Percentiles rank a stretch among this genome's conserved stretches.
Conservation (phyloP, 2,797 vertebrate genomes). For the Oreonectes daqikongensis region DNA sequence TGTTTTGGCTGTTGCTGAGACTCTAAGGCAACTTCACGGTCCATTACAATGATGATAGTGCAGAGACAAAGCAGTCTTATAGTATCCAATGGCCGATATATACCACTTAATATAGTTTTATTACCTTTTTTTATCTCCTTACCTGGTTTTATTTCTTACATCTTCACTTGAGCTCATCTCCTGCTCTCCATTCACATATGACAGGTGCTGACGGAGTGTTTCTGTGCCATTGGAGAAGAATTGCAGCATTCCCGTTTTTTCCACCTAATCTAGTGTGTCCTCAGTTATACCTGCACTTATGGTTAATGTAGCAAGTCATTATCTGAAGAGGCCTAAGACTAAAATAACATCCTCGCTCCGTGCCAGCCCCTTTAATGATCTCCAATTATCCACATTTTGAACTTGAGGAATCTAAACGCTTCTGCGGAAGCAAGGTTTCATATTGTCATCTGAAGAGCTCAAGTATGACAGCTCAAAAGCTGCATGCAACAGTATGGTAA, state of each 20-base stretch:
- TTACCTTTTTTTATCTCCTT: conserved; percentile 10
- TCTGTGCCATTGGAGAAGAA: conserved; percentile 32
- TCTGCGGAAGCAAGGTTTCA: conserved; percentile 2
- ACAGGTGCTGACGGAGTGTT: conserved; percentile 48
- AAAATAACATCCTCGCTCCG: conserved; percentile 42
- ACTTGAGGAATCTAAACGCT: neutral
- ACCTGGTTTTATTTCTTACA: neutral
- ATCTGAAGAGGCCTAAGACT: conserved; percentile 45
- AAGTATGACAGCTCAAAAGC: neutral
- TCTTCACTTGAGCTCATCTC: conserved; percentile 17
- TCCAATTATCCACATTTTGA: conserved; percentile 49
- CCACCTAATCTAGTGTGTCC: conserved; percentile 50
- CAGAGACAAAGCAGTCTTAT: conserved; percentile 17
- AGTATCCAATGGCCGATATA: neutral
- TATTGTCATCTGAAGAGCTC: conserved; percentile 29
- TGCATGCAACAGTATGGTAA: conserved; percentile 9
- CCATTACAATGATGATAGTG: conserved; percentile 23
- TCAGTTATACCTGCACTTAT: conserved; percentile 50
- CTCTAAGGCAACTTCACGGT: conserved; percentile 8
- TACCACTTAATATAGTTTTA: conserved; percentile 6
- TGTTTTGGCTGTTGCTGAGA: conserved; percentile 21
- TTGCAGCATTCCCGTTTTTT: conserved; percentile 18
- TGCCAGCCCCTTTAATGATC: conserved; percentile 34
- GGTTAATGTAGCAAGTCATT: conserved; percentile 53
- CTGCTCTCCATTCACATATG: conserved; percentile 26